Evolutionary conservation across 2,888 invertebrate species (phyloP), one percentile per base, ranked within the genome.

Genomic region (Automeris io): DNA sequence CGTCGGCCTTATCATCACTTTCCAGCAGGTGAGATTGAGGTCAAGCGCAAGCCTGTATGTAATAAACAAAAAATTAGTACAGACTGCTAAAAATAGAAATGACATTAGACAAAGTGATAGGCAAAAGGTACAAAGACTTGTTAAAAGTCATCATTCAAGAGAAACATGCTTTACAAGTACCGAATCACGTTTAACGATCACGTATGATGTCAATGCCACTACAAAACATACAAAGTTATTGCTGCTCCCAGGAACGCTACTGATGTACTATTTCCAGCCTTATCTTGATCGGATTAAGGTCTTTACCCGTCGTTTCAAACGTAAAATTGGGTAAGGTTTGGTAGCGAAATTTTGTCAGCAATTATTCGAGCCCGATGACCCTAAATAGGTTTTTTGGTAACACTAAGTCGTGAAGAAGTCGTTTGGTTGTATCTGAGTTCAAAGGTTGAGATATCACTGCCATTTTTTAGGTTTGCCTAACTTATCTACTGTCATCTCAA

Each of bases 171-270:
- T 21, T 29, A n/a, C 22, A 35, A 32, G 37, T 23, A 37, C 31
- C 31, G 23, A 32, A 31, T 32, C 37, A 37, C 33, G 3, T 13
- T 23, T 22, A 35, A 35, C 49, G 46, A 54, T 61, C 67, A 68
- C 69, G 69, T 70, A 65, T 60, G 56, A 55, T 67, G 69, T 66
- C 69, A 70, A 68, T 70, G 68, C 67, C 66, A 66, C 51, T 39
- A 32, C 45, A 36, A 46, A 49, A 41, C 26, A 18, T 34, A 41
- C 47, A 33, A 38, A 25, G 11, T 38, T 34, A 32, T 9, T 2
- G 9, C 18, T 21, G 23, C 22, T 16, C 11, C n/a, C 19, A 44
- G 44, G 9, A 42, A 42, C 35, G n/a, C 35, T 21, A 22, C 23
- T 1, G n/a, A 6, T 12, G 29, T 19, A 31, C 18, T 2, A 56